phyloP scores from a whole-genome alignment of 2,888 invertebrate species.

The Drosophila nr. fundita region DNA sequence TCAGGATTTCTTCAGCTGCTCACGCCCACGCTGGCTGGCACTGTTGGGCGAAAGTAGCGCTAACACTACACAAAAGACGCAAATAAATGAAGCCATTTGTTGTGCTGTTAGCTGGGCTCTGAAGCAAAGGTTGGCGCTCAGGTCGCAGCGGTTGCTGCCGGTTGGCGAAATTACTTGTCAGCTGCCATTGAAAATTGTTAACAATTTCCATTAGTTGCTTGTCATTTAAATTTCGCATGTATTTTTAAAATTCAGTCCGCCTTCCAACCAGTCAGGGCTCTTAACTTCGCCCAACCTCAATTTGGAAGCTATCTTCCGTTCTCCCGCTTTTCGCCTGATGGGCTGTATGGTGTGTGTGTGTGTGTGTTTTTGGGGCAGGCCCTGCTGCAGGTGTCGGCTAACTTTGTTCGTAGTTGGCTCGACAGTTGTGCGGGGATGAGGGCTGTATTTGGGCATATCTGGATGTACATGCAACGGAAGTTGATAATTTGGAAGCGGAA shows the following conservation, averaged over 20 bases:
- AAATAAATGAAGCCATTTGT: slow-evolving; percentile 81
- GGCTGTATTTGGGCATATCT: slow-evolving; percentile 43
- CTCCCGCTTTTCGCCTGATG: slow-evolving; percentile 7
- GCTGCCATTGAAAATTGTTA: slow-evolving; percentile 70
- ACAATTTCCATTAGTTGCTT: slow-evolving; percentile 82
- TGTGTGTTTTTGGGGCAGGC: slow-evolving; percentile 11
- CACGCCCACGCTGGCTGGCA: slow-evolving; percentile 22
- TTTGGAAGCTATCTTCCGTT: slow-evolving; percentile 26
- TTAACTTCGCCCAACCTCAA: slow-evolving; percentile 2
- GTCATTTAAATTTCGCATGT: slow-evolving; percentile 78
- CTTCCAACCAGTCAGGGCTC: slow-evolving; percentile 7
- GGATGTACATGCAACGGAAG: slow-evolving; percentile 73
- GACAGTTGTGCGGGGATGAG: slow-evolving; percentile 10
- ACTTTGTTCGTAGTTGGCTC: slow-evolving; percentile 53
- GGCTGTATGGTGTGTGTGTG: background rate
- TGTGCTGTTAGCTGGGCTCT: slow-evolving; percentile 76
- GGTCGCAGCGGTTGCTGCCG: slow-evolving; percentile 32
- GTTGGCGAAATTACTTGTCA: slow-evolving; percentile 64
- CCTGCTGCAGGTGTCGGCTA: slow-evolving; percentile 55
- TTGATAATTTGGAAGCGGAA: slow-evolving; percentile 74
- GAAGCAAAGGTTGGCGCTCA: slow-evolving; percentile 62
- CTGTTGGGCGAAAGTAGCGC: slow-evolving; percentile 56
- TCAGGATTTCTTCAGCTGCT: slow-evolving; percentile 55
- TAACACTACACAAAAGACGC: slow-evolving; percentile 76
- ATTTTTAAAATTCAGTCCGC: slow-evolving; percentile 66